Conservation (phyloP, 2,888 invertebrate species). For the Zootermopsis nevadensis region DNA sequence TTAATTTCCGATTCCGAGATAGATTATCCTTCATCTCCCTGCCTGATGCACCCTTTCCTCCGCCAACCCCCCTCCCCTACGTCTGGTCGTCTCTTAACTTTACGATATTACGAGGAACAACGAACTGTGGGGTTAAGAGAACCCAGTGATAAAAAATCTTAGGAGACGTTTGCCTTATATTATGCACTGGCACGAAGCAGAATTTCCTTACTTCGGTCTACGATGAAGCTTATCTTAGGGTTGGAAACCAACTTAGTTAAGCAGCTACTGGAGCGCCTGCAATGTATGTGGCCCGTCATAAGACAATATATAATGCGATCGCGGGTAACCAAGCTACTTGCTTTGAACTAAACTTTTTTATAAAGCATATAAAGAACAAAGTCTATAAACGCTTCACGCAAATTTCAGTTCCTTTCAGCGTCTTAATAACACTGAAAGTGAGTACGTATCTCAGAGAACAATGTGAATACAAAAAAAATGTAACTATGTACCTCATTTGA, state of each 20-base stretch:
- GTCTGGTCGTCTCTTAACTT: constrained; percentile 40
- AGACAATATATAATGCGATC: neutral
- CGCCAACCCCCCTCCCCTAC: constrained; percentile 4
- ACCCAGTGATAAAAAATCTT: constrained; percentile 22
- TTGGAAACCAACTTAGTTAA: constrained; percentile 12
- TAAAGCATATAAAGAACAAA: too few relatives aligned
- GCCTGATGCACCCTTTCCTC: constrained; percentile 11
- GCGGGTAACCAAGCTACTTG: neutral
- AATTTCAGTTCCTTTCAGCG: neutral
- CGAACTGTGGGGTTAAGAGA: constrained; percentile 30
- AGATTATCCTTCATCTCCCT: constrained; percentile 53
- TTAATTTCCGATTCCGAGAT: constrained; percentile 54
- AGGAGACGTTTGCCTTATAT: constrained; percentile 32
- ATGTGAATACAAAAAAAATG: too few relatives aligned
- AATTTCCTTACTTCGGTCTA: constrained; percentile 20
- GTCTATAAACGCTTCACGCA: too few relatives aligned
- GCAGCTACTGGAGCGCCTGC: constrained; percentile 1
- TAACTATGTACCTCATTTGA: too few relatives aligned
- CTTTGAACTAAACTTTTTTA: neutral
- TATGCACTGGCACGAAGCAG: constrained; percentile 39
- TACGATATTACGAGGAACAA: constrained; percentile 41
- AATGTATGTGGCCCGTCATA: neutral
- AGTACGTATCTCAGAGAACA: neutral
- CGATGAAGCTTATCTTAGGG: constrained; percentile 22
- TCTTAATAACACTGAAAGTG: neutral